Conservation (phyloP, 30 jellyfish, hydroid and myxozoan species). For the Aurelia sp. region DNA sequence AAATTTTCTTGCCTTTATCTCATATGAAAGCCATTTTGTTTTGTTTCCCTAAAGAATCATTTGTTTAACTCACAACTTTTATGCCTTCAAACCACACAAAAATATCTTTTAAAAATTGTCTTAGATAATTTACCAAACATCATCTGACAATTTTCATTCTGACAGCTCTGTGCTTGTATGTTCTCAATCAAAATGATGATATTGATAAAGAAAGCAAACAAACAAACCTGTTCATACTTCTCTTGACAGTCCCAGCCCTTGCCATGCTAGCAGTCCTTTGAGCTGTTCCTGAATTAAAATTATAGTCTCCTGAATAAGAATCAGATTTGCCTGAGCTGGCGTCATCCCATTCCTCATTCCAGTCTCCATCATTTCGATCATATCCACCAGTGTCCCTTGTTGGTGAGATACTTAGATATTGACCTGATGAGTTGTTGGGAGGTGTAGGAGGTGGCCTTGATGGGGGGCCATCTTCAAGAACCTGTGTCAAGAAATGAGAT, state of each 20-base stretch:
- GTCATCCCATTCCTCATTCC: constrained; percentile 93
- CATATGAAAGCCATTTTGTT: no score
- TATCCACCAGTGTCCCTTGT: constrained; percentile 18
- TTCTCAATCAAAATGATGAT: no score
- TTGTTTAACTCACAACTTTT: no score
- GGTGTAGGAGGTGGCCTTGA: constrained; percentile 87
- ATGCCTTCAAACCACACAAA: no score
- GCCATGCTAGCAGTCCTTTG: constrained; percentile 79
- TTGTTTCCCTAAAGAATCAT: no score
- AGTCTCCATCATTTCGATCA: constrained; percentile 78
- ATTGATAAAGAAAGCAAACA: no score
- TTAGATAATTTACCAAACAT: no score
- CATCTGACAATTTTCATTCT: no score
- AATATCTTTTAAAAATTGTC: no score
- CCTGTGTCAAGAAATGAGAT: no score
- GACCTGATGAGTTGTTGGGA: constrained; percentile 41
- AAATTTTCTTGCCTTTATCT: no score
- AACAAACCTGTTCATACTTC: constrained; percentile 90
- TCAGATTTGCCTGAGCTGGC: constrained; percentile 89
- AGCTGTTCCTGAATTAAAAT: constrained; percentile 65
- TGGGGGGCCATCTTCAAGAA: constrained; percentile 80
- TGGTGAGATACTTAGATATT: constrained; percentile 72
- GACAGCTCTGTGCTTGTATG: no score
- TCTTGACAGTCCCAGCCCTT: constrained; percentile 94
- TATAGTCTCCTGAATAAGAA: constrained; percentile 79